phyloP scores from a whole-genome alignment of 2,888 invertebrate species.

The Microplitis deprimator region DNA sequence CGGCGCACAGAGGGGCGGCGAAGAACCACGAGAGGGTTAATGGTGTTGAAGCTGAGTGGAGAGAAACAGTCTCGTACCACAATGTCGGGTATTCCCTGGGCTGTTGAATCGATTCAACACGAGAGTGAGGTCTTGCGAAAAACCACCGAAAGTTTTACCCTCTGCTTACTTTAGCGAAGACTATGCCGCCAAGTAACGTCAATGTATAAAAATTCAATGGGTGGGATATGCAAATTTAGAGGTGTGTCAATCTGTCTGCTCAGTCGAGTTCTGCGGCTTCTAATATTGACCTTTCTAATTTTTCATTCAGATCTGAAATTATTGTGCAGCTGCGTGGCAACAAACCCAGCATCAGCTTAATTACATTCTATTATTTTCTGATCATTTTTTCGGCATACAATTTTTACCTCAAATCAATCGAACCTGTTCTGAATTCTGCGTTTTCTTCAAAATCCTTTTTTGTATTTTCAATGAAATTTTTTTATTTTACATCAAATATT shows the following conservation, averaged over 20 bases:
- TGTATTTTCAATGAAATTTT: too few species aligned
- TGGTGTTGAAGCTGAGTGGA: constrained; percentile 4
- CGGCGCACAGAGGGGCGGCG: background rate
- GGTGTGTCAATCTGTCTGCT: background rate
- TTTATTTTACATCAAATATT: too few species aligned
- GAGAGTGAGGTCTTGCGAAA: background rate
- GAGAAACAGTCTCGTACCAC: constrained; percentile 4
- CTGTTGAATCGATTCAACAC: background rate
- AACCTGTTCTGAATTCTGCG: background rate
- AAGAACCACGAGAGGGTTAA: constrained; percentile 18
- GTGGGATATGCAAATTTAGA: background rate
- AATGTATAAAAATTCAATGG: background rate
- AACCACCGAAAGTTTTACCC: background rate
- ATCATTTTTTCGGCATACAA: background rate
- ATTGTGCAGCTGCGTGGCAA: background rate
- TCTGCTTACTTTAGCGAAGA: background rate
- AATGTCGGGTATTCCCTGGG: background rate
- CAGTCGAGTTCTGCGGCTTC: background rate
- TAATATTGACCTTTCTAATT: background rate
- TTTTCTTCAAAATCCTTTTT: background rate
- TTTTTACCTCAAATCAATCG: background rate
- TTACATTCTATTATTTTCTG: background rate
- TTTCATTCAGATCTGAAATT: background rate
- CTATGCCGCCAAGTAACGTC: background rate
- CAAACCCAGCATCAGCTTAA: background rate